Base-by-base conservation (phyloP, 2,113 vertebrate species). In the Gymnobelideus leadbeateri region DNA sequence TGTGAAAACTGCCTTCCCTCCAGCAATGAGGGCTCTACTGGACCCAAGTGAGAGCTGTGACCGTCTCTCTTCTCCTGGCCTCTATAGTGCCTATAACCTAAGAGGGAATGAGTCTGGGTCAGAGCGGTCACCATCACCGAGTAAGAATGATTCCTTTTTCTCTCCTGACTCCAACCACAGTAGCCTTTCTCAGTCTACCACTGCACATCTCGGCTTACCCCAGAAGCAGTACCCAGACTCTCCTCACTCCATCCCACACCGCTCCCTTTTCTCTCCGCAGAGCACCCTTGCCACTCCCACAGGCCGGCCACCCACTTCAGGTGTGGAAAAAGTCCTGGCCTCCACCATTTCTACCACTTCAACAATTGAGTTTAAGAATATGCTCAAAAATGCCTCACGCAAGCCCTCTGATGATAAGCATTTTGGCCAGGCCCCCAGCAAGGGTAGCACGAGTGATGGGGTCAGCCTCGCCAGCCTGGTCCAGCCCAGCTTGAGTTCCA, bases 331-430 rank as follows among this genome's bases (percentile, higher is more conserved):
- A 91, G 97, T 89, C 98, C 0, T 28, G 98, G 98, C 51, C 68
- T 97, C 98, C 51, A 97, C 98, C 97, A 98, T 99, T 77, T 99
- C 99, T 0, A 95, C 98, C 98, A 98, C 99, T 0, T 99, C 99
- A 0, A 99, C 99, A 68, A 99, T 99, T 0, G 99, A 99, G 93
- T 99, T 99, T 97, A 99, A 99, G 98, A 99, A 98, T 96, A 99
- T 99, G 99, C 98, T 99, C 14, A 99, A 99, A 92, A 99, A 99
- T 1, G 99, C 99, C 8, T 99, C 99, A 0, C 98, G 99, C 0
- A 99, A 99, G 21, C 98, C 99, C 28, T 98, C 98, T 0, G 99
- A 99, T 12, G 99, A 99, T 91, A 99, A 99, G 54, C 98, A 98
- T 91, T 98, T 98, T 10, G 97, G 97, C 49, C 98, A 98, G 92